Evolutionary conservation across 2,797 vertebrate species (phyloP), one percentile per base, ranked within the genome.

Genomic region (Darevskia nairensis): DNA sequence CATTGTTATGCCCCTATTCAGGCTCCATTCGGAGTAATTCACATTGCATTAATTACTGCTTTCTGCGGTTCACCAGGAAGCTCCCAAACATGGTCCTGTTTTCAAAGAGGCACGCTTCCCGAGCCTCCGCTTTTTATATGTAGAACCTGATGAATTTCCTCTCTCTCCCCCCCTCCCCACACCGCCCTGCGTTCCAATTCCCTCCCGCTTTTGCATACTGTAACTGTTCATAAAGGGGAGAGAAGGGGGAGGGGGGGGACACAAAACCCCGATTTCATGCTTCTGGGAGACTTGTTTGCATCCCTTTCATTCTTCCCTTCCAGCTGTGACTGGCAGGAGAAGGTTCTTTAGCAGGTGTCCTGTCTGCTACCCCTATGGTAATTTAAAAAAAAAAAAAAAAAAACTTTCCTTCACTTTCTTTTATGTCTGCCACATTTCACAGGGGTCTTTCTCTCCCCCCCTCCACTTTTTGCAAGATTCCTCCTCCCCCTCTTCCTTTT

Each of bases 31-130:
- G 96, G 95, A 97, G 96, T 96, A 96, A 96, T 94, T 97, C 97
- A 96, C 96, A 97, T 91, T 97, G 97, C 97, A 97, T 97, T 97
- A 98, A 98, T 98, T 97, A 97, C 96, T 96, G 96, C 96, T 97
- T 96, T 96, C 96, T 96, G 96, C 96, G 95, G 90, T 94, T 94
- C 95, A 78, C 92, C 80, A 92, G 94, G 96, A 96, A 96, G 96
- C 95, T 79, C 95, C 96, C 95, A 96, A 97, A 97, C 95, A 95
- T 92, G 93, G 91, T 95, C 94, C 95, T 96, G 94, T 96, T 98
- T 97, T 97, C 95, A 97, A 97, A 97, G 94, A 95, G 96, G 95
- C 97, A 96, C 96, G 94, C 97, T 97, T 97, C 96, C 96, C 59
- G 95, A 93, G 92, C 91, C 92, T 95, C 94, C 95, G 95, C 96